Evolutionary conservation across 2,113 vertebrate species (phyloP).

Genomic region (Gavialis gangeticus): DNA sequence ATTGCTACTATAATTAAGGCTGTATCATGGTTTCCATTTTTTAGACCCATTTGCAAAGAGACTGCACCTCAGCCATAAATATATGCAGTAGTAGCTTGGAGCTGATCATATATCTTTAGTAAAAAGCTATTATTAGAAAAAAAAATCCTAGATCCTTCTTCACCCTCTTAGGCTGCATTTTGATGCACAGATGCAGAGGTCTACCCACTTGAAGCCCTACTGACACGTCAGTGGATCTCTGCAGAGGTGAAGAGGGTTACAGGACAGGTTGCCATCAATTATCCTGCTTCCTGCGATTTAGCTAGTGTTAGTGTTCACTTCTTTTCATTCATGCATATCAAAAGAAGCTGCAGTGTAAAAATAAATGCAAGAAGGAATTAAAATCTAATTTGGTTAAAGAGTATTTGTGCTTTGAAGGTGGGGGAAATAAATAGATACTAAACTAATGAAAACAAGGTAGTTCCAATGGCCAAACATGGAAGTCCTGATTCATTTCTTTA

Average conservation of each 20-base stretch:
- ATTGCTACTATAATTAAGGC: constrained; percentile 49
- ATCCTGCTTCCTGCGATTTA: neutral
- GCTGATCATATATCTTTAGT: neutral
- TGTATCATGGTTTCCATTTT: constrained; percentile 12
- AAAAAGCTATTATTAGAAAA: neutral
- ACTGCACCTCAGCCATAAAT: constrained; percentile 23
- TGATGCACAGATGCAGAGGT: rapidly evolving
- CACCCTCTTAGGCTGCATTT: neutral
- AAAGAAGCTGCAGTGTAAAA: neutral
- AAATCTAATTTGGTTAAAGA: neutral
- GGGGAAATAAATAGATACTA: neutral
- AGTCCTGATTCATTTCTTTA: constrained; percentile 4
- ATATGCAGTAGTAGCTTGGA: neutral
- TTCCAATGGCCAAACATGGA: neutral
- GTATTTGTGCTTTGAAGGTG: neutral
- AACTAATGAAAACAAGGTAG: neutral
- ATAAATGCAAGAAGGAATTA: neutral
- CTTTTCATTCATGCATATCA: neutral
- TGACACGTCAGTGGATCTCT: neutral
- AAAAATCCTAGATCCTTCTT: neutral
- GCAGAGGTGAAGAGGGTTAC: neutral
- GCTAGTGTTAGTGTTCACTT: neutral
- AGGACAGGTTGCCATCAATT: neutral
- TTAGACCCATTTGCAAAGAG: constrained; percentile 31
- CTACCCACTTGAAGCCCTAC: neutral